phyloP scores from a whole-genome alignment of 1,140 invertebrate species.

The Chrysomallon squamiferum region DNA sequence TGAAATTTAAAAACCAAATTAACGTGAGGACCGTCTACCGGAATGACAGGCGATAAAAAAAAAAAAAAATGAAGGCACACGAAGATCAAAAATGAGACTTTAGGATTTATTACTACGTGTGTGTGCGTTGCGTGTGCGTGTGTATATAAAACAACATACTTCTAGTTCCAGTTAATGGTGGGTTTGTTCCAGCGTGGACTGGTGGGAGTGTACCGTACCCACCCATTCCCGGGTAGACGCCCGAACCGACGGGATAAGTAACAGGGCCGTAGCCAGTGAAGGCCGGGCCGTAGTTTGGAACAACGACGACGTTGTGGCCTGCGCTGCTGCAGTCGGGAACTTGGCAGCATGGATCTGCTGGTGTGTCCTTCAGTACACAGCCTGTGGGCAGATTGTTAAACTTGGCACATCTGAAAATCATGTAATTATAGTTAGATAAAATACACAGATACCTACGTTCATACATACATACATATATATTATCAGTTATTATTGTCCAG shows the following conservation, averaged over 20 bases:
- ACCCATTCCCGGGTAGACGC: slow-evolving; percentile 3
- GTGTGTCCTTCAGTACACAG: slow-evolving; percentile 31
- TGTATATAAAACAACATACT: not conserved
- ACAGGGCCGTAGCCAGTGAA: slow-evolving; percentile 29
- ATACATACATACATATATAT: not conserved
- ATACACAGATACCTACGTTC: not conserved
- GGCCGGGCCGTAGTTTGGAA: slow-evolving; percentile 30
- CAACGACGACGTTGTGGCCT: slow-evolving; percentile 22
- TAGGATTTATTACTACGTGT: too few species aligned
- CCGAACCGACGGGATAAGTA: slow-evolving; percentile 12
- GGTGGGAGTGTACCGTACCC: slow-evolving; percentile 1
- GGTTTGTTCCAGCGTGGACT: not conserved
- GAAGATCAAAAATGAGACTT: too few species aligned
- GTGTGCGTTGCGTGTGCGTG: too few species aligned
- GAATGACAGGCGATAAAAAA: too few species aligned
- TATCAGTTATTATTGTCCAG: not conserved
- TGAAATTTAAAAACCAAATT: not conserved
- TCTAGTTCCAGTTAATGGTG: slow-evolving; percentile 9
- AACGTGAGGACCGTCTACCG: too few species aligned
- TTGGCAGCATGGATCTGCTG: slow-evolving; percentile 41
- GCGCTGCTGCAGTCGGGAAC: slow-evolving; percentile 28
- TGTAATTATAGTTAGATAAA: too few species aligned
- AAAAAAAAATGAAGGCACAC: too few species aligned
- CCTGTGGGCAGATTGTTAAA: slow-evolving; percentile 28
- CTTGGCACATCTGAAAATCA: slow-evolving; percentile 27